Conservation (phyloP, 2,113 vertebrate species). For the Arothron firmamentum region DNA sequence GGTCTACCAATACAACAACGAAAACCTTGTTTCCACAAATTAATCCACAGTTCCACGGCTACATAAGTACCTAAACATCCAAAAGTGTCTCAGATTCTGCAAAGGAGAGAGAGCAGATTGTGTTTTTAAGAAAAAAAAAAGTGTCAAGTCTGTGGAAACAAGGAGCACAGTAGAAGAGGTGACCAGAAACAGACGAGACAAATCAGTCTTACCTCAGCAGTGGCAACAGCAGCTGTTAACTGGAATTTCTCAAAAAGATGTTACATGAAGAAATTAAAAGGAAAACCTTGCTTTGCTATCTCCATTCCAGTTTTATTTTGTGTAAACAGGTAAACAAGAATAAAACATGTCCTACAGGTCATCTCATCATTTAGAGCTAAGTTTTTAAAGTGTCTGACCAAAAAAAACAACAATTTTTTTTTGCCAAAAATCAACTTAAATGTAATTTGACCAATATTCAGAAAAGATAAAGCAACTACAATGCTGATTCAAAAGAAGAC, state of each 20-base stretch:
- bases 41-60: slow-evolving; percentile 18
- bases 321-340: not conserved
- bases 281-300: slow-evolving; percentile 7
- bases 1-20: slow-evolving; percentile 48
- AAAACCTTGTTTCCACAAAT: slow-evolving; percentile 73
- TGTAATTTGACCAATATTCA: too few species aligned
- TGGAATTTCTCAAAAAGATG: slow-evolving; percentile 56
- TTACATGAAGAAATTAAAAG: slow-evolving; percentile 61
- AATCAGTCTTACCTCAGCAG: slow-evolving; percentile 67
- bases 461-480: too few species aligned
- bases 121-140: slow-evolving; percentile 11
- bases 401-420: too few species aligned
- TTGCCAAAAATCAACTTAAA: too few species aligned
- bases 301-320: slow-evolving; percentile 7
- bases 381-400: not conserved
- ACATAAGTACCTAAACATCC: slow-evolving; percentile 15
- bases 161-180: slow-evolving; percentile 44
- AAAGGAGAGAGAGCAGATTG: slow-evolving; percentile 2
- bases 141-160: slow-evolving; percentile 67
- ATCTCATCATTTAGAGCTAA: not conserved
- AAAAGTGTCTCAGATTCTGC: slow-evolving; percentile 4
- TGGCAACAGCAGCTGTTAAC: slow-evolving; percentile 59
- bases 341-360: not conserved
- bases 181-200: slow-evolving; percentile 45
- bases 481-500: too few species aligned